Evolutionary conservation across 2,888 invertebrate species (phyloP).

Genomic region (Pheosia tremula): DNA sequence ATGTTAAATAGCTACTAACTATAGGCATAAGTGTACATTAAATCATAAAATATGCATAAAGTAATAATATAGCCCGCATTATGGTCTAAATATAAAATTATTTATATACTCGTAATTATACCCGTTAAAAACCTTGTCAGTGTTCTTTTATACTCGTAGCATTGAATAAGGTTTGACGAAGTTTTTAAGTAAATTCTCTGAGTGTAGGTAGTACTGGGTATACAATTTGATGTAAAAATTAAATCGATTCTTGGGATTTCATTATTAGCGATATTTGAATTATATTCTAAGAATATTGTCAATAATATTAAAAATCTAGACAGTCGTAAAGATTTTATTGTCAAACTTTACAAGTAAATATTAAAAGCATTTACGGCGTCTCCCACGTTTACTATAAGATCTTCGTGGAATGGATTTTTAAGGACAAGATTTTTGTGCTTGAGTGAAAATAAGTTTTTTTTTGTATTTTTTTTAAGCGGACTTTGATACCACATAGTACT

Average conservation of each 20-base stretch:
- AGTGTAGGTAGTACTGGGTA: too few relatives aligned
- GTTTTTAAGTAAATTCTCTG: not conserved
- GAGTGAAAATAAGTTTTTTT: not conserved
- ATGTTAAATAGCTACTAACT: constrained; percentile 31
- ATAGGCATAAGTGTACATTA: constrained; percentile 32
- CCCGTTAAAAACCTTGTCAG: constrained; percentile 5
- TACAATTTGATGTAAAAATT: not conserved
- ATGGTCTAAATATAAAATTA: constrained; percentile 13
- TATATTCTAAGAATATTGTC: not conserved
- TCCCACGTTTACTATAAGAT: not conserved
- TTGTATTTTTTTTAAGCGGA: too few relatives aligned
- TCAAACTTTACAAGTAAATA: not conserved
- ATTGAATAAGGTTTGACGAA: not conserved
- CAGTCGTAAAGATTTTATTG: not conserved
- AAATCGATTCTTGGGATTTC: not conserved
- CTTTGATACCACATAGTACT: too few relatives aligned
- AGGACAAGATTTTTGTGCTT: too few relatives aligned
- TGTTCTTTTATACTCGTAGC: not conserved
- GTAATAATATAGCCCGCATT: constrained; percentile 27
- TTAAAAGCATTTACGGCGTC: not conserved
- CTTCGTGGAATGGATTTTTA: not conserved
- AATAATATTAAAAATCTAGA: not conserved
- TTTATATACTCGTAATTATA: constrained; percentile 8
- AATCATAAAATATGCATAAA: constrained; percentile 30
- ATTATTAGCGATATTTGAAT: not conserved